These are phyloP conservation scores for Mixornis gularis DNA, from an alignment of 2,113 vertebrate species.

Conservation along the genomic window DNA sequence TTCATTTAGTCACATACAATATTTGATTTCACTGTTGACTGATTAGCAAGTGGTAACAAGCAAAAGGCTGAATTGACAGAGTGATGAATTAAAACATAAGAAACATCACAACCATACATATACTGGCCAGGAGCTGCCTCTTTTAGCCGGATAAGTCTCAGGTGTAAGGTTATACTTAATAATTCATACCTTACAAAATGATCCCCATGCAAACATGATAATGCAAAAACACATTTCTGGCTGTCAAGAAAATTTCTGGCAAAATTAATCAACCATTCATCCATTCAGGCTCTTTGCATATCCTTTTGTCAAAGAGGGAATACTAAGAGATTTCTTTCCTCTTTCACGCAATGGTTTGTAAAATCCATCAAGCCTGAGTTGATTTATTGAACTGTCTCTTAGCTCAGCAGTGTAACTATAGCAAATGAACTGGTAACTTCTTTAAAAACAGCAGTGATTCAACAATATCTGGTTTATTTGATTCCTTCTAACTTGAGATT, in stretches of 20 bases:
- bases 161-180: conserved; percentile 87
- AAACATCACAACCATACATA: conserved; percentile 38
- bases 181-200: conserved; percentile 84
- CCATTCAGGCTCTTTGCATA: conserved; percentile 99
- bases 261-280: conserved; percentile 99
- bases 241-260: conserved; percentile 95
- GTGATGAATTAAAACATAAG: conserved; percentile 46
- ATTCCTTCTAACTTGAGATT: conserved; percentile 64
- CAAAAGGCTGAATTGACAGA: conserved; percentile 7
- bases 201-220: conserved; percentile 90
- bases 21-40: conserved; percentile 53
- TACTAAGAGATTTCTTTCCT: conserved; percentile 91
- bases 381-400: conserved; percentile 99
- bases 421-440: conserved; percentile 98
- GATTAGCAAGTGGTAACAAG: conserved; percentile 51
- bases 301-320: conserved; percentile 95
- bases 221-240: conserved; percentile 95
- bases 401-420: conserved; percentile 97
- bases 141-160: conserved; percentile 82
- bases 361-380: conserved; percentile 98
- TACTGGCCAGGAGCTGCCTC: conserved; percentile 55
- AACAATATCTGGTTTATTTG: conserved; percentile 72
- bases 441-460: conserved; percentile 79
- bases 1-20: conserved; percentile 53
- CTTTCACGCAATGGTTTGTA: conserved; percentile 89